phyloP scores from a whole-genome alignment of 2,888 invertebrate genomes.

The Sarcophaga caerulescens region DNA sequence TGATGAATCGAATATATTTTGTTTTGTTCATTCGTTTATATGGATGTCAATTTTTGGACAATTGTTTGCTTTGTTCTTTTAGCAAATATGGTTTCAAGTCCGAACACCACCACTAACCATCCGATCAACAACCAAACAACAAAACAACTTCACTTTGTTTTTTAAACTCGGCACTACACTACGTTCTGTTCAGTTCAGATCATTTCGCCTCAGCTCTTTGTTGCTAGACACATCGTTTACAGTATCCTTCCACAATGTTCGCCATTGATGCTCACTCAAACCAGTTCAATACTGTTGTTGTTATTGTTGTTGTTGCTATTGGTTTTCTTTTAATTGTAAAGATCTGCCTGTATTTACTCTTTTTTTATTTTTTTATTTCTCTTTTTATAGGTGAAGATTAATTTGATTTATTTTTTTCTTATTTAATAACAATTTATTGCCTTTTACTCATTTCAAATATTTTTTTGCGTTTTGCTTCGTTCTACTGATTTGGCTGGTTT shows the following conservation, averaged over 20 bases:
- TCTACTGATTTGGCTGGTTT: neutral
- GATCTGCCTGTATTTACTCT: neutral
- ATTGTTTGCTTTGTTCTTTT: slow-evolving; percentile 62
- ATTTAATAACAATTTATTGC: slow-evolving; percentile 18
- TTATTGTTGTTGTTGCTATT: slow-evolving; percentile 1
- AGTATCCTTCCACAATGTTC: slow-evolving; percentile 11
- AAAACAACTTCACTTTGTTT: slow-evolving; percentile 11
- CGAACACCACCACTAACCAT: too few relatives aligned
- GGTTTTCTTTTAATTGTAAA: slow-evolving; percentile 21
- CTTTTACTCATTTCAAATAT: slow-evolving; percentile 12
- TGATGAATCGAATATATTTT: neutral
- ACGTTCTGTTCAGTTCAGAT: slow-evolving; percentile 4
- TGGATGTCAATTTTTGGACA: slow-evolving; percentile 54
- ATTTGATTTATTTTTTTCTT: slow-evolving; percentile 47
- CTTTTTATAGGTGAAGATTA: slow-evolving; percentile 43
- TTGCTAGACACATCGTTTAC: neutral
- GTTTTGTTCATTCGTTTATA: slow-evolving; percentile 21
- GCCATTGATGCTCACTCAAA: neutral
- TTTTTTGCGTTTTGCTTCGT: slow-evolving; percentile 1
- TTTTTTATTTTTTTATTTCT: slow-evolving; percentile 1
- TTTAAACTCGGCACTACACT: slow-evolving; percentile 11
- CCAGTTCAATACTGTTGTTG: slow-evolving; percentile 30
- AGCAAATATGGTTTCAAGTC: slow-evolving; percentile 61
- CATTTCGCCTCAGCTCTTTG: neutral
- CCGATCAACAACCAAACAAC: neutral